These are phyloP conservation scores for Tortricodes alternella DNA, from an alignment of 2,888 invertebrate genomes.

Conservation along the genomic window DNA sequence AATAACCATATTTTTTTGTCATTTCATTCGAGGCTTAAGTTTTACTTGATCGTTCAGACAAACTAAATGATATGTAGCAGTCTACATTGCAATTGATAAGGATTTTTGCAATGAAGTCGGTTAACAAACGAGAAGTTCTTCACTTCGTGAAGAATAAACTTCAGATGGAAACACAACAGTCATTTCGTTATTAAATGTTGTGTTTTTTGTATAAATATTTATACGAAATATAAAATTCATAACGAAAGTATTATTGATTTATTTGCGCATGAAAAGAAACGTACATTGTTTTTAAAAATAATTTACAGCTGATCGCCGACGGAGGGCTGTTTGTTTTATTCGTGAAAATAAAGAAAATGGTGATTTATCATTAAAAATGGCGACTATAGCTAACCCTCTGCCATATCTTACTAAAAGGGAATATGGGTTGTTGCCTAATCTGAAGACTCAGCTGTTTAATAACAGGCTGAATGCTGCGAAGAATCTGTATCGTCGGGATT, in stretches of 20 bases:
- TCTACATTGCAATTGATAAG: too few species aligned
- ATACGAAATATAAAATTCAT: background rate
- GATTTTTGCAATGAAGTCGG: too few species aligned
- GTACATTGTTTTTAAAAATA: constrained; percentile 64
- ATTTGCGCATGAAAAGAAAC: constrained; percentile 43
- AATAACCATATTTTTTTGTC: background rate
- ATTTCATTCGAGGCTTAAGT: background rate
- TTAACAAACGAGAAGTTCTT: too few species aligned
- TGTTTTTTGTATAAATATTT: background rate
- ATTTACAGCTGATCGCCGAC: constrained; percentile 73
- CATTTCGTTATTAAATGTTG: too few species aligned
- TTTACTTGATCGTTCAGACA: background rate
- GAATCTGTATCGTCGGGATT: constrained; percentile 91
- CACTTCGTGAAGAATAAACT: too few species aligned
- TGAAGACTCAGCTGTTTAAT: constrained; percentile 83
- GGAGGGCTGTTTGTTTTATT: constrained; percentile 49
- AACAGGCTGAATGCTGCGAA: constrained; percentile 86
- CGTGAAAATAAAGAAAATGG: constrained; percentile 61
- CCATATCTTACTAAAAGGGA: constrained; percentile 84
- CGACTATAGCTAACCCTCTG: constrained; percentile 82
- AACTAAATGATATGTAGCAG: too few species aligned
- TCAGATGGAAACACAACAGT: too few species aligned
- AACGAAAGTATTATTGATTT: constrained; percentile 23
- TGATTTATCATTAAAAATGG: constrained; percentile 71
- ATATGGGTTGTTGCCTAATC: constrained; percentile 80